Conservation (phyloP, 2,797 vertebrate species). For the Cyprinodon diabolis region DNA sequence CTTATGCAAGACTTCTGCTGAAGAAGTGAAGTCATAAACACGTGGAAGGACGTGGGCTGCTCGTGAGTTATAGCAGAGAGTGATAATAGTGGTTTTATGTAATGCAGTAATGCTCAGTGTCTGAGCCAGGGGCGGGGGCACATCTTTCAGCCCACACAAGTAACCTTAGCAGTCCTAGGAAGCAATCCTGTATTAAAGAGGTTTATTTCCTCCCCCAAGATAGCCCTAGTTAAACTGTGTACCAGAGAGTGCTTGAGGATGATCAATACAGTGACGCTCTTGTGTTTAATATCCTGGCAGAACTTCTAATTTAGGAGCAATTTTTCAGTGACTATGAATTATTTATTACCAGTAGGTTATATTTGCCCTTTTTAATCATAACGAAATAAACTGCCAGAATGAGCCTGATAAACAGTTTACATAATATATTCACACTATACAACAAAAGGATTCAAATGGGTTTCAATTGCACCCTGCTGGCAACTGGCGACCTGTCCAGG, state of each 20-base stretch:
- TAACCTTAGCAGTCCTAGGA: constrained; percentile 54
- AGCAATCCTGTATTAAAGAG: constrained; percentile 46
- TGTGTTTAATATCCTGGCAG: not conserved
- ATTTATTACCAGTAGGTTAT: not conserved
- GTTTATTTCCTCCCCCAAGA: constrained; percentile 45
- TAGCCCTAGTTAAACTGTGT: constrained; percentile 46
- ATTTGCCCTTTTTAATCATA: not conserved
- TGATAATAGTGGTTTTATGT: constrained; percentile 55
- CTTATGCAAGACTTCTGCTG: constrained; percentile 36
- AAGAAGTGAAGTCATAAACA: constrained; percentile 15
- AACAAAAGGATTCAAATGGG: too few relatives aligned
- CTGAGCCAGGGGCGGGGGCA: constrained; percentile 44
- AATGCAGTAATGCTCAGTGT: constrained; percentile 45
- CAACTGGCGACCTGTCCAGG: too few relatives aligned
- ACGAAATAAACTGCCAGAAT: not conserved
- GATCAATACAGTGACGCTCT: constrained; percentile 37
- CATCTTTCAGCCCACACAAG: constrained; percentile 51
- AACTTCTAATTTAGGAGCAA: not conserved
- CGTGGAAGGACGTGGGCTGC: constrained; percentile 50
- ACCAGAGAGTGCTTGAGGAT: constrained; percentile 36
- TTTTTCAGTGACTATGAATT: not conserved
- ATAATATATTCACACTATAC: not conserved
- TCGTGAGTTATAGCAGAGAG: constrained; percentile 39
- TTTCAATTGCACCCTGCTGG: too few relatives aligned
- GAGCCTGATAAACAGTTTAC: not conserved